Evolutionary conservation across 2,113 vertebrate species (phyloP).

Genomic region (Podiceps cristatus): DNA sequence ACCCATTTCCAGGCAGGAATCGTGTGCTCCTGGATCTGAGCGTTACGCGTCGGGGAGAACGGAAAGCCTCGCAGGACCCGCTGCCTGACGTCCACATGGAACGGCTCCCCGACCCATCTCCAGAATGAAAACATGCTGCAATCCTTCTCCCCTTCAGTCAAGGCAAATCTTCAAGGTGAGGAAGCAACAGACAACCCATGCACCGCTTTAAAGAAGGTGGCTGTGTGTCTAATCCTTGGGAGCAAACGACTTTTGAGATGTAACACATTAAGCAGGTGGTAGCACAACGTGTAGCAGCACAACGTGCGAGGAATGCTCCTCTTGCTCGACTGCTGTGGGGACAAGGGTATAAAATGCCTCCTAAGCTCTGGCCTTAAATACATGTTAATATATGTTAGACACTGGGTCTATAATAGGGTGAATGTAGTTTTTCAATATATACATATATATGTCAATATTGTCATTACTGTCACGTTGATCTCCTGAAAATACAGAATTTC

Average conservation of each 20-base stretch:
- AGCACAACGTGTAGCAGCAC: not conserved
- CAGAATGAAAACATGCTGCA: not conserved
- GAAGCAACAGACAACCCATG: not conserved
- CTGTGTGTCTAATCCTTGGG: not conserved
- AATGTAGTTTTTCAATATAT: not conserved
- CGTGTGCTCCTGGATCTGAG: not conserved
- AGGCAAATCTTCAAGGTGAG: not conserved
- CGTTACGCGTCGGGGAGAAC: not conserved
- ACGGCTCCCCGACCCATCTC: too few species aligned
- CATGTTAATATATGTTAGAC: not conserved
- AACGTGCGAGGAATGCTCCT: not conserved
- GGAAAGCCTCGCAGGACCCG: not conserved
- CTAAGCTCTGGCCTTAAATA: not conserved
- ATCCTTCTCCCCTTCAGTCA: not conserved
- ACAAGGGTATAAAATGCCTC: not conserved
- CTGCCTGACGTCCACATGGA: not conserved
- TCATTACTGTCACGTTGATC: not conserved
- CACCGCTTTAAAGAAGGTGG: not conserved
- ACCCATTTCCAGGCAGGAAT: not conserved
- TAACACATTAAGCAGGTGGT: not conserved
- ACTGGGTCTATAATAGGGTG: not conserved
- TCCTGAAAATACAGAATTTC: not conserved
- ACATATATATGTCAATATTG: not conserved
- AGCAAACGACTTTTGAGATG: not conserved
- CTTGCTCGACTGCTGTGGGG: not conserved